A percentile compares a stretch with the other conserved stretches of the same genome.
These are phyloP conservation scores for Hyperoplus lanceolatus DNA, from an alignment of 2,797 vertebrate genomes.

Conservation along the genomic window DNA sequence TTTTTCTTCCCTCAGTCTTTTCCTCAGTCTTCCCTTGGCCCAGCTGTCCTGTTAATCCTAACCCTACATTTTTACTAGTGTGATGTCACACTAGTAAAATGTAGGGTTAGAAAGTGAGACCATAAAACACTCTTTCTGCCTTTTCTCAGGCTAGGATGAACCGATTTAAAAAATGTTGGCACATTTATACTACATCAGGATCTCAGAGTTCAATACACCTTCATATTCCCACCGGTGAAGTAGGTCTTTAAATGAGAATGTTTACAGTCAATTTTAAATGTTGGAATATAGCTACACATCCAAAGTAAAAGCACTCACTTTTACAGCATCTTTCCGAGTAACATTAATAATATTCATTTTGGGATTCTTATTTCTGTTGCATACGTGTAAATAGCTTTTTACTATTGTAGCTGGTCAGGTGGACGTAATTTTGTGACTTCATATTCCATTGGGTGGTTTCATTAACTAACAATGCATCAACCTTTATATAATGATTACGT, in stretches of 20 bases:
- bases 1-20: no score
- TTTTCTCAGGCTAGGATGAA: no score
- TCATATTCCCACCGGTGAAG: no score
- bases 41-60: no score
- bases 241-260: background rate
- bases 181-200: no score
- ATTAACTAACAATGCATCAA: background rate
- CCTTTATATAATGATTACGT: background rate
- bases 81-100: no score
- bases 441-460: background rate
- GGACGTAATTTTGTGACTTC: background rate
- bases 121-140: no score
- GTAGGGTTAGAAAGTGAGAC: no score
- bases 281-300: background rate
- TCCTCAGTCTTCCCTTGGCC: no score
- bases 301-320: background rate
- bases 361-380: background rate
- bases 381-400: background rate
- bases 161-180: no score
- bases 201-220: no score
- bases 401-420: background rate
- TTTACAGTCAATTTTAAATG: background rate
- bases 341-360: background rate
- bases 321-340: background rate
- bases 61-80: no score